Base-by-base conservation (phyloP, 2,888 invertebrate species). In the Cataglyphis rosenhaueri region DNA sequence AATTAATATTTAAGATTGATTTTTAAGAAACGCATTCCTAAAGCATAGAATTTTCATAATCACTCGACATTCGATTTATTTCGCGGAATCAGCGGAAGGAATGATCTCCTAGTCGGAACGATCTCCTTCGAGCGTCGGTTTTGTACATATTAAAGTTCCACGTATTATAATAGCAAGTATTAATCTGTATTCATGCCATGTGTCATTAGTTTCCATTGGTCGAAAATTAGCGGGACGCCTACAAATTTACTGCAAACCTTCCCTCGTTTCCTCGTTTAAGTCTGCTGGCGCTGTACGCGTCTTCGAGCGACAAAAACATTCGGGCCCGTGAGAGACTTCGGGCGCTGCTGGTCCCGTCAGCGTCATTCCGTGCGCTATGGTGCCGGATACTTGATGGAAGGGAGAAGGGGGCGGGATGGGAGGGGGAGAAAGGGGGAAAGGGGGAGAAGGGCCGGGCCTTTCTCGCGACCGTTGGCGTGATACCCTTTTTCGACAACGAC, bases 401-500 rank as follows among this genome's bases (percentile, higher is more conserved):
- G 32, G 6, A 41, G 25, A 41, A 18, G 12, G 21, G 10, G 25
- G 25, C 25, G 25, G 21, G 21, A 21, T 21, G 21, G 21, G 25
- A 25, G 29, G 29, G n/a, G 18, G 8, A 8, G 12, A 29, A 2
- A 3, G 21, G 10, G 1, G 9, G 0, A 0, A 21, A 21, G 21
- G 25, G 1, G 25, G 25, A 8, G 21, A 12, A 62, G 62, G 62
- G 68, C 32, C n/a, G 25, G 55, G 44, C 41, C 41, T 70, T 68
- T 64, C 66, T 32, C 71, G 71, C 79, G 84, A 85, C 84, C 66
- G 79, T 65, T 83, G 84, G 81, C 88, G 88, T 84, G 86, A 88
- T 88, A 85, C 83, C 88, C 90, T 89, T 90, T 79, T 89, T 91
- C 86, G 89, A 82, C 88, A 86, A 84, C 88, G 84, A 88, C 88